Percentiles rank a stretch among this genome's conserved stretches.
Conservation (phyloP, 1,140 invertebrate genomes). For the Brachionus plicatilis region DNA sequence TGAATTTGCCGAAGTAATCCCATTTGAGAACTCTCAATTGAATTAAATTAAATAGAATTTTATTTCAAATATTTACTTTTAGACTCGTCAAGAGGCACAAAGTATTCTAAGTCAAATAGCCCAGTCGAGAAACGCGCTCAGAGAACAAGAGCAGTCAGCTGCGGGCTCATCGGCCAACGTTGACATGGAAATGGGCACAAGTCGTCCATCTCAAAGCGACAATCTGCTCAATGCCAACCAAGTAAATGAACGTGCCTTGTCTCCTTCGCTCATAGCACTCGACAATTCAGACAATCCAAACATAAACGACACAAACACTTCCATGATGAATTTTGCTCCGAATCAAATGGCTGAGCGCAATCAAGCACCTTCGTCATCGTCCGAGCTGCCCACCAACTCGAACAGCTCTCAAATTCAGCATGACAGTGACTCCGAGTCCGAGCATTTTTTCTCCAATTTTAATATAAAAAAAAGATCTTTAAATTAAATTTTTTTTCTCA, state of each 20-base stretch:
- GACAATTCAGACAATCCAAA: slow-evolving; percentile 26
- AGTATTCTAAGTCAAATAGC: slow-evolving; percentile 34
- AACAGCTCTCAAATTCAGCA: slow-evolving; percentile 7
- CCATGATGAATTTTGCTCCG: background rate
- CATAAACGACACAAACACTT: slow-evolving; percentile 21
- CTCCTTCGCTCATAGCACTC: background rate
- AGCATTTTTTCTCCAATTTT: slow-evolving; percentile 32
- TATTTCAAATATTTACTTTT: background rate
- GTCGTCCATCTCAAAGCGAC: background rate
- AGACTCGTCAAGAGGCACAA: slow-evolving; percentile 39
- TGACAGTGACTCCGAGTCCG: slow-evolving; percentile 25
- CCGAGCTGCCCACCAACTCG: background rate
- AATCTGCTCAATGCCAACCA: background rate
- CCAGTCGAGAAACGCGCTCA: background rate
- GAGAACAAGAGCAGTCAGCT: background rate
- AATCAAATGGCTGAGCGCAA: background rate
- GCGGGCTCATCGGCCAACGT: background rate
- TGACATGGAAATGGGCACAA: background rate
- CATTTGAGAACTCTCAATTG: background rate
- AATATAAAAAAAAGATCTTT: slow-evolving; percentile 32
- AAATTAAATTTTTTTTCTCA: slow-evolving; percentile 10
- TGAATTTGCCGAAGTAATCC: slow-evolving; percentile 31
- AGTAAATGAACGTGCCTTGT: background rate
- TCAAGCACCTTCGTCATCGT: background rate
- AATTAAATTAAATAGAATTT: background rate